Conservation (phyloP, 2,113 vertebrate species). For the Corvus cornix region DNA sequence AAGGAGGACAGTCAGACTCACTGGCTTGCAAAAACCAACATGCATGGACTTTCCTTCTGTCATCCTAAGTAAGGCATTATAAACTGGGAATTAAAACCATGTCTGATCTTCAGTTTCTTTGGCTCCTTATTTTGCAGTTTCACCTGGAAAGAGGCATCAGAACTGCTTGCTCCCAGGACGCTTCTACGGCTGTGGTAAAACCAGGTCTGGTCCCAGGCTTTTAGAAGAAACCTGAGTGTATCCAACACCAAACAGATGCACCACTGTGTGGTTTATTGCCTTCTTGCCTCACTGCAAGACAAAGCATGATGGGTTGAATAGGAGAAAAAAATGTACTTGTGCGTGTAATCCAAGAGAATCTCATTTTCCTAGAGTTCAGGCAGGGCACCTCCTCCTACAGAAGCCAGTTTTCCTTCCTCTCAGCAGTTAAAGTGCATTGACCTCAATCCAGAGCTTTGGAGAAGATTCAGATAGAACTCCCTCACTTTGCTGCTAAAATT, state of each 20-base stretch:
- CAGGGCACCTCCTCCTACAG: neutral
- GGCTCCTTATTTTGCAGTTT: neutral
- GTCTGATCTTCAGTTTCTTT: neutral
- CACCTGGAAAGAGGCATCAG: neutral
- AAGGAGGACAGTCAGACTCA: neutral
- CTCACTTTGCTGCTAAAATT: neutral
- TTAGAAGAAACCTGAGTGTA: neutral
- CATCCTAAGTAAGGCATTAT: neutral
- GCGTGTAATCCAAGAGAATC: neutral
- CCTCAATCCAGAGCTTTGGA: neutral
- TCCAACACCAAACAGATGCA: neutral
- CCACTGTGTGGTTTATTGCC: neutral
- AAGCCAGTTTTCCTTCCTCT: neutral
- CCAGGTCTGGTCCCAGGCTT: neutral
- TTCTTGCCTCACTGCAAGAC: neutral
- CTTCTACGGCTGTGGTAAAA: neutral
- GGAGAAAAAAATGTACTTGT: neutral
- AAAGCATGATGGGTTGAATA: neutral
- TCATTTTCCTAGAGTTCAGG: neutral
- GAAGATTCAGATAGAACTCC: neutral
- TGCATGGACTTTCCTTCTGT: neutral
- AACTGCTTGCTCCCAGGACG: neutral
- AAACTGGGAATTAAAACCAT: neutral
- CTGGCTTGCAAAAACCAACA: neutral
- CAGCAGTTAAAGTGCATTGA: neutral